Evolutionary conservation across 2,113 vertebrate species (phyloP).

Genomic region (Hyla sarda): DNA sequence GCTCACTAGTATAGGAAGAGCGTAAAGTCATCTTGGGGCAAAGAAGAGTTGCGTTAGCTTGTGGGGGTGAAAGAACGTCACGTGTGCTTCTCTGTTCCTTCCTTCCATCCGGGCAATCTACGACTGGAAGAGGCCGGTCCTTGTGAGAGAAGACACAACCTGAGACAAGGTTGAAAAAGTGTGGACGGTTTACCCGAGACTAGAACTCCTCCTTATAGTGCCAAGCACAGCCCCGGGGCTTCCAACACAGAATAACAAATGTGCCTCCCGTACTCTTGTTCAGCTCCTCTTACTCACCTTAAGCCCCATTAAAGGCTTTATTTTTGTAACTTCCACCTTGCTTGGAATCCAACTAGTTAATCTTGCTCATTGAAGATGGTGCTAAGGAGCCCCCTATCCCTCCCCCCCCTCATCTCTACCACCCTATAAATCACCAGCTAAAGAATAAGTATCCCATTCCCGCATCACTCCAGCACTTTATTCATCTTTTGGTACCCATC

Average conservation of each 20-base stretch:
- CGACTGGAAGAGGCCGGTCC: conserved; percentile 19
- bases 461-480: conserved; percentile 50
- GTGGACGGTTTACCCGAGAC: conserved; percentile 38
- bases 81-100: conserved; percentile 56
- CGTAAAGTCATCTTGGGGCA: neutral
- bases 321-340: conserved; percentile 44
- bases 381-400: conserved; percentile 38
- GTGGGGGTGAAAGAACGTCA: conserved; percentile 56
- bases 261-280: conserved; percentile 47
- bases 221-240: conserved; percentile 59
- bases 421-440: conserved; percentile 33
- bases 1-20: conserved; percentile 86
- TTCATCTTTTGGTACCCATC: neutral
- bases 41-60: conserved; percentile 18
- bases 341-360: conserved; percentile 27
- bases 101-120: conserved; percentile 44
- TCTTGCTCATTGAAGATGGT: conserved; percentile 45
- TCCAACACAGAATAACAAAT: conserved; percentile 56
- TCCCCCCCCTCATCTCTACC: neutral
- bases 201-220: conserved; percentile 56
- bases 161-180: conserved; percentile 48
- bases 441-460: neutral
- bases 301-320: conserved; percentile 40
- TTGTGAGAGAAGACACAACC: neutral
- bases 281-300: conserved; percentile 8